A percentile compares a stretch with the other conserved stretches of the same genome.
Conservation (phyloP, 2,797 vertebrate species). For the Philypnodon macrostomus region DNA sequence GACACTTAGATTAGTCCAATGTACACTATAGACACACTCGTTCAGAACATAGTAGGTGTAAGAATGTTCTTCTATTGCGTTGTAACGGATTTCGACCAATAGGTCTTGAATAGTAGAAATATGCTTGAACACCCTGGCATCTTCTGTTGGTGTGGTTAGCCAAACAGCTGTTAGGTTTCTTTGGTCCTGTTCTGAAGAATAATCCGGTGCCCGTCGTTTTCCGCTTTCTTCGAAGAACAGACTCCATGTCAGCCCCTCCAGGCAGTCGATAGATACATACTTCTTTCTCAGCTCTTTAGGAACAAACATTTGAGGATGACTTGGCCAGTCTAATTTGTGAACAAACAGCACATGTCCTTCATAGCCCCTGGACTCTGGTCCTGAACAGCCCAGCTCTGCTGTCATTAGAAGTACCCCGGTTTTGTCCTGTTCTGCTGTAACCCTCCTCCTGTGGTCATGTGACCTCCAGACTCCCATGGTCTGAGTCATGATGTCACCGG, state of each 20-base stretch:
- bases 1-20: slow-evolving; percentile 40
- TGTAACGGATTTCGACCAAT: slow-evolving; percentile 67
- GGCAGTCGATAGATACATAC: slow-evolving; percentile 63
- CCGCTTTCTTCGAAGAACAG: slow-evolving; percentile 67
- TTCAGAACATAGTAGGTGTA: slow-evolving; percentile 63
- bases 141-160: slow-evolving; percentile 35
- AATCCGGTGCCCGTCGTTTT: slow-evolving; percentile 57
- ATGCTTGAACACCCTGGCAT: slow-evolving; percentile 46
- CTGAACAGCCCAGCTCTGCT: slow-evolving; percentile 36
- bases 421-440: slow-evolving; percentile 49
- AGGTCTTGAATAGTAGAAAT: slow-evolving; percentile 63
- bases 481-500: slow-evolving; percentile 14
- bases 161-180: slow-evolving; percentile 40
- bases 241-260: slow-evolving; percentile 70
- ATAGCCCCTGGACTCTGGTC: slow-evolving; percentile 40
- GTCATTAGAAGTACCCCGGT: slow-evolving; percentile 36
- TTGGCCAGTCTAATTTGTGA: slow-evolving; percentile 57
- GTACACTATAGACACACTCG: slow-evolving; percentile 61
- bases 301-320: slow-evolving; percentile 69
- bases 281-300: slow-evolving; percentile 58
- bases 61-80: slow-evolving; percentile 53
- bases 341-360: slow-evolving; percentile 51
- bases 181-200: slow-evolving; percentile 10
- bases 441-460: slow-evolving; percentile 45
- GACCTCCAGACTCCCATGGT: slow-evolving; percentile 46